phyloP scores from a whole-genome alignment of 2,113 vertebrate species.

The Microcebus ravelobensis region DNA sequence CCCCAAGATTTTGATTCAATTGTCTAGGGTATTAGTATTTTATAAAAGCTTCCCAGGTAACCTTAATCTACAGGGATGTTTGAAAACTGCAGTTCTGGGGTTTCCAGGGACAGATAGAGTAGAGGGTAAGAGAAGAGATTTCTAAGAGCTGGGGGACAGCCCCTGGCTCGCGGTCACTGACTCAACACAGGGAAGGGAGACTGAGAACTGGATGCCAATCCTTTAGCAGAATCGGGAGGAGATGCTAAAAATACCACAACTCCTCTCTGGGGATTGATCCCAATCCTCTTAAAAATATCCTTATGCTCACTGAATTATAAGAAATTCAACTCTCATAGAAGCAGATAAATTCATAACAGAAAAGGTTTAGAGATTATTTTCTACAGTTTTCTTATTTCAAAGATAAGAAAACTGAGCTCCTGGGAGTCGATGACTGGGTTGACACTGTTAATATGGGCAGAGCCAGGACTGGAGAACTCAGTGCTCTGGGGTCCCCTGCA shows the following conservation, averaged over 20 bases:
- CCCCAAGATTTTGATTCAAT: not conserved
- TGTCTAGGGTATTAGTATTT: not conserved
- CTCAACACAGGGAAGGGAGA: not conserved
- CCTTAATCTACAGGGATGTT: not conserved
- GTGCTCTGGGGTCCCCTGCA: not conserved
- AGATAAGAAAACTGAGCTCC: not conserved
- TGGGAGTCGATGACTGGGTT: not conserved
- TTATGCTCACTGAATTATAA: not conserved
- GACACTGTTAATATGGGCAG: not conserved
- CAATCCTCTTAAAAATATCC: not conserved
- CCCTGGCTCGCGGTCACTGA: not conserved
- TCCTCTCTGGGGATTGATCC: not conserved
- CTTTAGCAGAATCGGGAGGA: not conserved
- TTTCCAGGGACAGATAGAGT: not conserved
- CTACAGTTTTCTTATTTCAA: not conserved
- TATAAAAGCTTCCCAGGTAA: not conserved
- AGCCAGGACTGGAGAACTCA: not conserved
- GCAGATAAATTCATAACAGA: not conserved
- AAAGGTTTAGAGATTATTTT: not conserved
- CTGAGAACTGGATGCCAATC: not conserved
- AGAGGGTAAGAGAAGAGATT: not conserved
- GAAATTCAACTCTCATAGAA: not conserved
- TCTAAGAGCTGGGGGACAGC: not conserved
- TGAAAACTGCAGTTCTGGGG: not conserved
- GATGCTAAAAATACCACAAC: not conserved